Base-by-base conservation (phyloP, 2,888 invertebrate genomes). In the Zootermopsis nevadensis region DNA sequence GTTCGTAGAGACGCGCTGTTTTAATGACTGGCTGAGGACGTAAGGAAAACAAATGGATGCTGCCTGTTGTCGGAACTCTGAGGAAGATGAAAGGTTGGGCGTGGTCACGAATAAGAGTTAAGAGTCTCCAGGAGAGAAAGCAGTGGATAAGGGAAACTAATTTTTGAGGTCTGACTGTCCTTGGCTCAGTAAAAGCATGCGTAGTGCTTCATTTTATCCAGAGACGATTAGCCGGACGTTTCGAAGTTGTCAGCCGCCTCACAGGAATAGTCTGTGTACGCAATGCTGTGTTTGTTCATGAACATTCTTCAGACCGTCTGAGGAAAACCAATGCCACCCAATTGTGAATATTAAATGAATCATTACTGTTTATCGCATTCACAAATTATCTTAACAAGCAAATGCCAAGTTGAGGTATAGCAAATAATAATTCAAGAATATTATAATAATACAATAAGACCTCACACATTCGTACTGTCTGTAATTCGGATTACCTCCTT, bases 131-230 rank as follows among this genome's bases (percentile, higher is more conserved):
- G 30, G 30, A 30, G 67, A 27, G 67, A 27, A 30, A 42, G 74
- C 2, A 10, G 38, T n/a, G n/a, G n/a, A n/a, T n/a, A n/a, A n/a
- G 74, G n/a, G 38, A 38, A 42, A 74, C 35, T 74, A 74, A 74
- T 74, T 74, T 74, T 24, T 74, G 74, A n/a, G n/a, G 74, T 74
- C 74, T 74, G 74, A 38, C 74, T 74, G 69, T 69, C 69, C 69
- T 69, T 69, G 69, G 69, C 33, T 24, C 24, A n/a, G 35, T 38
- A 74, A 74, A 74, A 74, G 38, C 42, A 8, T 74, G 31, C 74
- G n/a, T 38, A 42, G 74, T 38, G 31, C 74, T 74, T 35, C 35
- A 69, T 69, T 69, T 69, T 69, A 69, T 15, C 33, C 33, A 33
- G 33, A 10, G n/a, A 74, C 30, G 31, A 27, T 69, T 31, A 69